A percentile compares a stretch with the other conserved stretches of the same genome.
phyloP scores from a whole-genome alignment of 2,888 invertebrate genomes.

The Pachymerium ferrugineum region DNA sequence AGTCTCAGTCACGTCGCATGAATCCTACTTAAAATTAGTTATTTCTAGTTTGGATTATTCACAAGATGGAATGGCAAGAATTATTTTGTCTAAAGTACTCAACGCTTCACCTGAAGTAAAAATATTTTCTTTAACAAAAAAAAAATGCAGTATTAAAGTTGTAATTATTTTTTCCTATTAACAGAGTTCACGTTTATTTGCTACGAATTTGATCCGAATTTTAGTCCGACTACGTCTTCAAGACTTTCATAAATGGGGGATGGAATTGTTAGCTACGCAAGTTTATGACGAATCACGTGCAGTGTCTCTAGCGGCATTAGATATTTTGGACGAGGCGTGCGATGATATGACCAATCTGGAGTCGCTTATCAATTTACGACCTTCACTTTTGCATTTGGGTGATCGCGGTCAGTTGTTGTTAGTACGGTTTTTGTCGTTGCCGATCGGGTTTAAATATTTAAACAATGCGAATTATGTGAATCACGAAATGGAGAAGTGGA shows the following conservation, averaged over 20 bases:
- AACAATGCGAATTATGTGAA: slow-evolving; percentile 59
- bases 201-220: slow-evolving; percentile 84
- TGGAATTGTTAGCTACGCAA: slow-evolving; percentile 76
- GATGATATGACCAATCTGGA: slow-evolving; percentile 70
- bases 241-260: slow-evolving; percentile 69
- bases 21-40: slow-evolving; percentile 88
- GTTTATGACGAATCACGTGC: slow-evolving; percentile 74
- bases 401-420: slow-evolving; percentile 72
- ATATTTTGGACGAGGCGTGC: slow-evolving; percentile 85
- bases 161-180: slow-evolving; percentile 15
- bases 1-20: slow-evolving; percentile 74
- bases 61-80: slow-evolving; percentile 55
- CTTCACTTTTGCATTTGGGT: slow-evolving; percentile 61
- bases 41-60: slow-evolving; percentile 86
- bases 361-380: slow-evolving; percentile 67
- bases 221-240: slow-evolving; percentile 67
- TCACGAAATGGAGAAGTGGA: slow-evolving; percentile 74
- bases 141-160: background rate
- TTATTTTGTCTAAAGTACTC: slow-evolving; percentile 54
- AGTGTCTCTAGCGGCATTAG: slow-evolving; percentile 72
- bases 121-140: background rate
- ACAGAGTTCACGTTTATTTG: slow-evolving; percentile 63
- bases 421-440: slow-evolving; percentile 67
- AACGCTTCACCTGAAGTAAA: slow-evolving; percentile 52
- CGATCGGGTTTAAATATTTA: slow-evolving; percentile 62